phyloP scores from a whole-genome alignment of 1,140 invertebrate genomes.

The Vollenhovia emeryi region DNA sequence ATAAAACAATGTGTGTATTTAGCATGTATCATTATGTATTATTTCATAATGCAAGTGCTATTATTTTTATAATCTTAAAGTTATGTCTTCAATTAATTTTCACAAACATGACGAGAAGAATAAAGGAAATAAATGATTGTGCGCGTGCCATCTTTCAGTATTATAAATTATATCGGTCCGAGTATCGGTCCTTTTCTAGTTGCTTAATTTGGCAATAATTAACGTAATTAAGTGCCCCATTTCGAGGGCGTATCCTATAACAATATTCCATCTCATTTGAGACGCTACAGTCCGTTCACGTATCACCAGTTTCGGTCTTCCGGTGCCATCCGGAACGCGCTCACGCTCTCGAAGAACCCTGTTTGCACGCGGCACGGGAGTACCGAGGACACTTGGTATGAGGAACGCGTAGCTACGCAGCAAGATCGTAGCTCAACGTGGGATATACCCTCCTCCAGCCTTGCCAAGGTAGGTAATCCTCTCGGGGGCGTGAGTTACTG shows the following conservation, averaged over 20 bases:
- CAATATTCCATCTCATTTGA: constrained; percentile 46
- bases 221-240: not conserved
- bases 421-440: constrained; percentile 85
- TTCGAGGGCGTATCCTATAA: not conserved
- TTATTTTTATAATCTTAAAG: not conserved
- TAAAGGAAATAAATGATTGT: not conserved
- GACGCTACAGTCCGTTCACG: constrained; percentile 47
- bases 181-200: not conserved
- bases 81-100: too few species aligned
- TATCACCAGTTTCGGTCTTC: constrained; percentile 69
- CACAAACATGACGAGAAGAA: not conserved
- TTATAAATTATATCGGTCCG: constrained; percentile 16
- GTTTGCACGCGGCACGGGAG: constrained; percentile 70
- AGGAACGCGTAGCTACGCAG: constrained; percentile 86
- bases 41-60: not conserved
- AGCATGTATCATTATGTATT: too few species aligned
- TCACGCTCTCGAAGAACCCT: constrained; percentile 75
- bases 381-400: constrained; percentile 85
- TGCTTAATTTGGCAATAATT: not conserved
- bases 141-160: too few species aligned
- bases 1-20: not conserved
- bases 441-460: constrained; percentile 80
- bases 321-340: constrained; percentile 64
- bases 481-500: constrained; percentile 86
- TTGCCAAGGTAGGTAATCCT: constrained; percentile 85